Base-by-base conservation (phyloP, 2,888 invertebrate genomes). In the Lasioglossum vierecki region DNA sequence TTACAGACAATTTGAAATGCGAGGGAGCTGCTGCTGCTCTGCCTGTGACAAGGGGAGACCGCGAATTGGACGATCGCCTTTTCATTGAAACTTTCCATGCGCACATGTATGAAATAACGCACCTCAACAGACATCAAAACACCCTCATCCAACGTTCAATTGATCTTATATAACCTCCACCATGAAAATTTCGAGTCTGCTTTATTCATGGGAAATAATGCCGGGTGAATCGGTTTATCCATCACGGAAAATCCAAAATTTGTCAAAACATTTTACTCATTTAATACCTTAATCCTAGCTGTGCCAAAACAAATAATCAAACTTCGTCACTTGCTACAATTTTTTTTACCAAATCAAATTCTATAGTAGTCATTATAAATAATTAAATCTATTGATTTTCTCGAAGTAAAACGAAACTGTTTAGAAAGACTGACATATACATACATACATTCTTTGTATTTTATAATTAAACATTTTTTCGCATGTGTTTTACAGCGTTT, bases 51-150 rank as follows among this genome's bases (percentile, higher is more conserved):
- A 60, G 60, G 53, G 30, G 39, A 68, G 68, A 39, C 39, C 39
- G 39, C 39, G 35, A 68, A 68, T 60, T 60, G 60, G 60, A 60
- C 60, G 60, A 60, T 60, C 57, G 11, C 57, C 60, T 60, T 60
- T 60, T 60, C 60, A 60, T 60, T 60, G 60, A 60, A 60, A 60
- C 26, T 63, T 63, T 30, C 30, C 63, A 63, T 18, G 18, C 63
- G 63, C 26, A 2, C 30, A 30, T 30, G 30, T 30, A 63, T 63
- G 63, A 63, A 63, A 63, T 30, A 63, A 63, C 30, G 15, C 26
- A 30, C 30, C 63, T 30, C n/a, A 30, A 63, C 63, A 63, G 18
- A 63, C 11, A 57, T 11, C 57, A 57, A n/a, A 57, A 57, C 57
- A 57, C n/a, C 57, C 57, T n/a, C 57, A 57, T n/a, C 11, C 57